Conservation (phyloP, 2,888 invertebrate genomes). For the Melangyna quadrimaculata region DNA sequence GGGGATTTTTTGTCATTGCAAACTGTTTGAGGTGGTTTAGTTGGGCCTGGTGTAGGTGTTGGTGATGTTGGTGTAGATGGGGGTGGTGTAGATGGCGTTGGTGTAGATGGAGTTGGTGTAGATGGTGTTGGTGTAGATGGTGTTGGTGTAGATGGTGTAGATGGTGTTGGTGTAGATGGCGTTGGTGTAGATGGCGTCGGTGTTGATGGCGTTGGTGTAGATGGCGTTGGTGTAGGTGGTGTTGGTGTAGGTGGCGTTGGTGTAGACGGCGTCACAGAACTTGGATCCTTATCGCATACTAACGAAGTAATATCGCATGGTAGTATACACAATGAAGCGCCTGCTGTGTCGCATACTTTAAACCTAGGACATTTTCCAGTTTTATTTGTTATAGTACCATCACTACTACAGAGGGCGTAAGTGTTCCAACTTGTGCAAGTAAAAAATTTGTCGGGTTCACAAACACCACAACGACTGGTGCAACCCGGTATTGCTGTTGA, state of each 20-base stretch:
- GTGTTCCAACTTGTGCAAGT: conserved; percentile 75
- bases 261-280: not conserved
- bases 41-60: not conserved
- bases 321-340: conserved; percentile 46
- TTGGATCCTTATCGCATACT: conserved; percentile 3
- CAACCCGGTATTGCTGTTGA: not conserved
- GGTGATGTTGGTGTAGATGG: not conserved
- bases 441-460: conserved; percentile 18
- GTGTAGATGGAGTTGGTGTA: not conserved
- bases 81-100: not conserved
- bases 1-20: not conserved
- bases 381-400: not conserved
- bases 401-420: conserved; percentile 73
- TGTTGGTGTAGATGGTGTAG: not conserved
- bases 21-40: not conserved
- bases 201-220: not conserved
- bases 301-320: conserved; percentile 36
- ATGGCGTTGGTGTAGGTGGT: too few species aligned
- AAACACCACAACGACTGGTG: not conserved
- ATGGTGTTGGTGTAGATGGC: not conserved
- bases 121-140: not conserved
- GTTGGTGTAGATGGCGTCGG: not conserved
- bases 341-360: conserved; percentile 69
- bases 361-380: conserved; percentile 62
- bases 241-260: not conserved